Evolutionary conservation across 2,888 invertebrate species (phyloP), one percentile per base, ranked within the genome.

Genomic region (Drosophila eohydei): DNA sequence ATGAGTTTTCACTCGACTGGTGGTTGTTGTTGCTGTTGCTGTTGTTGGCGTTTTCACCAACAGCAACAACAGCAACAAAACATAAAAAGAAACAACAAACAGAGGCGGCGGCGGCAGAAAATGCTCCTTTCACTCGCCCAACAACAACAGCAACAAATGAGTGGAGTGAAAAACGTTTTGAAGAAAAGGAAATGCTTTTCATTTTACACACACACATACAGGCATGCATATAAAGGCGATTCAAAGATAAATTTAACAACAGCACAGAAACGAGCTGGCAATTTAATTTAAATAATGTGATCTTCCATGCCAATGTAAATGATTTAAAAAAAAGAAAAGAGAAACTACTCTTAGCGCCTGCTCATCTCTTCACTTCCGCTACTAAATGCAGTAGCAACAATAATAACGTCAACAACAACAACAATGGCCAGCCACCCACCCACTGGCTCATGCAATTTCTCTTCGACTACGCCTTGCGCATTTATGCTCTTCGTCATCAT

Each of bases 211-310:
- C 16, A 56, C 26, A 41, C 8, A 40, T n/a, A 34, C 6, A 46
- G n/a, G 5, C 34, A 32, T 32, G 3, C 54, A 34, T 51, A 21
- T 60, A 21, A 64, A 82, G 55, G 66, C 70, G 80, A 74, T 77
- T 73, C 69, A 80, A 78, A 87, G 81, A 80, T 78, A 88, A 74
- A 75, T 74, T 76, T 68, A 78, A 69, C 78, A 62, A 59, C 60
- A 46, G 51, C 69, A 71, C 70, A 68, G 61, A 71, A 72, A 72
- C 71, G 54, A 48, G 46, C 59, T 72, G 77, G 81, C 84, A 89
- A 88, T 91, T 90, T 83, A 85, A 91, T 90, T 91, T 90, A 90
- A 91, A 91, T 91, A 90, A 90, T 89, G 88, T 83, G 80, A 91
- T 90, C 88, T 89, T 88, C 88, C 80, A 85, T 81, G 83, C 77